Evolutionary conservation across 1,140 invertebrate species (phyloP), one percentile per base, ranked within the genome.

Genomic region (Drosophila orosa): DNA sequence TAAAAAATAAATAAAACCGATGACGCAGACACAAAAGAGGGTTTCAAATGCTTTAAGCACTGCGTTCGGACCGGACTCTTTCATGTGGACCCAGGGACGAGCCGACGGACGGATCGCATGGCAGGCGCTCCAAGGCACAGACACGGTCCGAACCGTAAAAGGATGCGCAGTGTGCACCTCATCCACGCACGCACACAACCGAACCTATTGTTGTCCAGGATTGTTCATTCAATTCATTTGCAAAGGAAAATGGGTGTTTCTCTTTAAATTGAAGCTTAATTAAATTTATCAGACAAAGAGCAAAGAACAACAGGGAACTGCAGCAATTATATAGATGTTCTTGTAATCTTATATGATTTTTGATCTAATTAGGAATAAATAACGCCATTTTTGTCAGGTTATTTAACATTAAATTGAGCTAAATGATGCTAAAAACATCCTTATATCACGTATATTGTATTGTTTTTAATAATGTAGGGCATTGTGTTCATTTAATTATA

Each of bases 21-120:
- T 89, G 84, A 79, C 67, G 76, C 83, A 87, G 79, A 87, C 75
- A 83, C 61, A 87, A 86, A 89, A 79, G 84, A 65, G 66, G 59
- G 45, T 65, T 86, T 86, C 59, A 50, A 89, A 77, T 62, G 84
- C 79, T 87, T 79, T 79, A 57, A 86, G 65, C 79, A 45, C 61
- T 65, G 68, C 62, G 74, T 72, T 82, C 78, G n/a, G 47, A 39
- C 37, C 15, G n/a, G 58, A 37, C 79, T 67, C 82, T 86, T 86
- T 86, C 50, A 86, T 86, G 75, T 81, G 73, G 74, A 84, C 75
- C 24, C 19, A 22, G 40, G 54, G 58, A 48, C 40, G 17, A 17
- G 25, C 48, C 8, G 35, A 50, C 37, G 31, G 79, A 37, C 24
- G 52, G 37, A 59, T 24, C 35, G 31, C 57, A 63, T 48, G 17